Evolutionary conservation across 1,140 invertebrate genomes (phyloP).

Genomic region (Cherax quadricarinatus): DNA sequence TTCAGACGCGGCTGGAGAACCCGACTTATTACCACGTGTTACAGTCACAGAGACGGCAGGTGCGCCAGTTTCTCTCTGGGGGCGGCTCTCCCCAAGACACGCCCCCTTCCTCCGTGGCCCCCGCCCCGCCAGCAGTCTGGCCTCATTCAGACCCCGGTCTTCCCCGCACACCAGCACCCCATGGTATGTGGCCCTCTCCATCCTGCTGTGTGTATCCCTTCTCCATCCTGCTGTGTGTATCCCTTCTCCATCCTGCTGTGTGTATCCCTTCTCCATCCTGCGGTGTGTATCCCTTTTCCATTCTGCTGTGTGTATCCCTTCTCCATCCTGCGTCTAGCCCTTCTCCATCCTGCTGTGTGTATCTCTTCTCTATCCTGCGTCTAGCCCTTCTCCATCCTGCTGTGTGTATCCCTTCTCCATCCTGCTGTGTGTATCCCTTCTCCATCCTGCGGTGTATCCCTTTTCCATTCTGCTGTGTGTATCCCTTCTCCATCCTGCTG

Average conservation of each 20-base stretch:
- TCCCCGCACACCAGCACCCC: background rate
- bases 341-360: background rate
- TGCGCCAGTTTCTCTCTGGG: slow-evolving; percentile 86
- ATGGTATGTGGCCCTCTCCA: background rate
- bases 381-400: no score
- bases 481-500: no score
- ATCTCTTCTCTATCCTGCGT: background rate
- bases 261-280: no score
- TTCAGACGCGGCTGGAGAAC: slow-evolving; percentile 90
- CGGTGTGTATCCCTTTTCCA: no score
- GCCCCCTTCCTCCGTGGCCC: slow-evolving; percentile 7
- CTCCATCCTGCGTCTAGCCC: background rate
- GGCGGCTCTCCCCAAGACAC: slow-evolving; percentile 51
- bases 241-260: no score
- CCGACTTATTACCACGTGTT: slow-evolving; percentile 94
- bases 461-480: background rate
- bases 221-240: no score
- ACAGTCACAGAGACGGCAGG: slow-evolving; percentile 92
- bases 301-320: no score
- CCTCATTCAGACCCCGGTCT: slow-evolving; percentile 59
- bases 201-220: no score
- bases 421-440: no score
- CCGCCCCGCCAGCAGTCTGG: slow-evolving; percentile 11
- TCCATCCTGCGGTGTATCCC: background rate
- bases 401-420: background rate